A percentile compares a stretch with the other conserved stretches of the same genome.
Evolutionary conservation across 2,888 invertebrate species (phyloP).

Genomic region (Heliconius cydno): DNA sequence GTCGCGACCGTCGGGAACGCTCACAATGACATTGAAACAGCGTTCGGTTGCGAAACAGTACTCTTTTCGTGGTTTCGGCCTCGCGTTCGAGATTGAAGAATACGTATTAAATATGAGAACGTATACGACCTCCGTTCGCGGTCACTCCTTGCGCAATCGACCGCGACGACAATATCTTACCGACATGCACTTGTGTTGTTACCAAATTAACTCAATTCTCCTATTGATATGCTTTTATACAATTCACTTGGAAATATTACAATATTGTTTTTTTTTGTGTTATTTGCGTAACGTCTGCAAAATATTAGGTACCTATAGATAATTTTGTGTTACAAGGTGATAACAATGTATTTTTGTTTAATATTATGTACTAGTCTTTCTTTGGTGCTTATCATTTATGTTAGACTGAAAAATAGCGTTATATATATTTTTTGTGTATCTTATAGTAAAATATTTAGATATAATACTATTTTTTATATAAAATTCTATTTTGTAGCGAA

Average conservation of each 20-base stretch:
- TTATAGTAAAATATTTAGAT: neutral
- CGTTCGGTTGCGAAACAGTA: conserved; percentile 77
- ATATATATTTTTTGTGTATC: neutral
- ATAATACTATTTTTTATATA: conserved; percentile 59
- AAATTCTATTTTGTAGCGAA: conserved; percentile 64
- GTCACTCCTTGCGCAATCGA: conserved; percentile 76
- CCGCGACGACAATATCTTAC: conserved; percentile 72
- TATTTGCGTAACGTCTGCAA: conserved; percentile 17
- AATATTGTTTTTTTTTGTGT: neutral
- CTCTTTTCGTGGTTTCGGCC: conserved; percentile 78
- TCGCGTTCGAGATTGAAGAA: conserved; percentile 78
- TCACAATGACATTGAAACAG: conserved; percentile 78
- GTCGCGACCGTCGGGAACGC: conserved; percentile 61
- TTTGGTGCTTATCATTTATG: neutral
- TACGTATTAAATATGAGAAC: conserved; percentile 82
- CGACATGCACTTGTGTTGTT: conserved; percentile 47
- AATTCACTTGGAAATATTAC: conserved; percentile 2
- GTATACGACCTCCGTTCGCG: conserved; percentile 80
- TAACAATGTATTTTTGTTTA: neutral
- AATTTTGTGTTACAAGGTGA: conserved; percentile 9
- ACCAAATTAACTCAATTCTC: conserved; percentile 44
- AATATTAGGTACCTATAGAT: neutral
- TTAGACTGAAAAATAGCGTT: neutral
- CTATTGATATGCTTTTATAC: conserved; percentile 40
- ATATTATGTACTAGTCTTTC: neutral